phyloP scores from a whole-genome alignment of 2,888 invertebrate species.

The Chironomus tentans region DNA sequence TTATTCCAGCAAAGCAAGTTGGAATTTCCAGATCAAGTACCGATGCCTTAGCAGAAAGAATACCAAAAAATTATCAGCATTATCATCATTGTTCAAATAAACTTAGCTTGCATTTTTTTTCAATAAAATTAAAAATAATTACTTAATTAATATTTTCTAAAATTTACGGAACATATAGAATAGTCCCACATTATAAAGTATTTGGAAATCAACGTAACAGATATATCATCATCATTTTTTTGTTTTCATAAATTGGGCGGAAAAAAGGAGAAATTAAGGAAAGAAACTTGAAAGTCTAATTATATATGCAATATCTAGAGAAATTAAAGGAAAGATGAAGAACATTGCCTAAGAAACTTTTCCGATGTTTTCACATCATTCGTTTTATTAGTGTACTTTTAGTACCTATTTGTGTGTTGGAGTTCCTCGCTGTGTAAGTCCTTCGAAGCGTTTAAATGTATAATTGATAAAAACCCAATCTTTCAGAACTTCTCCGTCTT shows the following conservation, averaged over 20 bases:
- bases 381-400: not conserved
- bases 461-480: constrained; percentile 99
- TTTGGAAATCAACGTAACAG: not conserved
- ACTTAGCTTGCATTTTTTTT: not conserved
- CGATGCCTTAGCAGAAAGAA: too few relatives aligned
- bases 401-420: constrained; percentile 49
- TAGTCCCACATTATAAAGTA: not conserved
- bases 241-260: not conserved
- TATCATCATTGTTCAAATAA: not conserved
- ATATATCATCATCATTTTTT: not conserved
- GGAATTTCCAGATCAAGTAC: too few relatives aligned
- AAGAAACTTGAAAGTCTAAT: not conserved
- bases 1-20: too few relatives aligned
- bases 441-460: constrained; percentile 99
- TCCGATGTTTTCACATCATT: too few relatives aligned
- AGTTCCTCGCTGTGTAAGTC: constrained; percentile 81
- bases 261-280: not conserved
- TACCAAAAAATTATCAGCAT: not conserved
- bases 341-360: not conserved
- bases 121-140: not conserved
- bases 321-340: not conserved
- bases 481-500: constrained; percentile 89
- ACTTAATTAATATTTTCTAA: not conserved
- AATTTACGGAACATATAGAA: not conserved
- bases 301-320: not conserved